Base-by-base conservation (phyloP, 2,113 vertebrate genomes). In the Perca flavescens region DNA sequence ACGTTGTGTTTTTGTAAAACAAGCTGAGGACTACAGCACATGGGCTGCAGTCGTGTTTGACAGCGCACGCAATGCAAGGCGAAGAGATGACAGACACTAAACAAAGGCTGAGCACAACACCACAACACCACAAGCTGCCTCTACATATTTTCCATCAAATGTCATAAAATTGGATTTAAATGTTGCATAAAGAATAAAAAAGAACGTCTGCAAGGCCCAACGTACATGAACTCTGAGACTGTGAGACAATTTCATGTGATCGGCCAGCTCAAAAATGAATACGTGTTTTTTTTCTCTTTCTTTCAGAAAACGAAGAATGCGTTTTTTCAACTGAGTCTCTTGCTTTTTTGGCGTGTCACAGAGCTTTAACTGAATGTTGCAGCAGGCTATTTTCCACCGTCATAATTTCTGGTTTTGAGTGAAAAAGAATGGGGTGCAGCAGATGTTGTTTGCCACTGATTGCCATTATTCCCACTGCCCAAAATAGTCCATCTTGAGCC, bases 101-200 rank as follows among this genome's bases (percentile, higher is more conserved):
- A 88, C 82, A 91, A 82, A 69, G 16, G 12, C 61, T 6, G 78
- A 74, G 72, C 25, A 11, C 66, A 87, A 81, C 63, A 85, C 81
- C 80, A 71, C 78, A 79, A 76, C 1, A 61, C 83, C 85, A 82
- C 85, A 69, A 80, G 40, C 77, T 78, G 74, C 61, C 76, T 63
- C 57, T 4, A 52, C 86, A 91, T 86, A 88, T 56, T 90, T 91
- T 91, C 90, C 82, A 13, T 89, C 74, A 85, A 61, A 76, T 86
- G 79, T 69, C 78, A 88, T 66, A n/a, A 75, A 77, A 75, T 57
- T 66, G 60, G 66, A 77, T 71, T 89, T 84, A 12, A 74, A 74
- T 68, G 78, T 71, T 40, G 57, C 68, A 34, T 56, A 46, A 7
- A 49, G 19, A 63, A 11, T 60, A 68, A 31, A 64, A 56, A 70